Percentiles rank a stretch among this genome's conserved stretches.
These are phyloP conservation scores for Polydrusus tereticollis DNA, from an alignment of 2,888 invertebrate genomes.

Conservation along the genomic window DNA sequence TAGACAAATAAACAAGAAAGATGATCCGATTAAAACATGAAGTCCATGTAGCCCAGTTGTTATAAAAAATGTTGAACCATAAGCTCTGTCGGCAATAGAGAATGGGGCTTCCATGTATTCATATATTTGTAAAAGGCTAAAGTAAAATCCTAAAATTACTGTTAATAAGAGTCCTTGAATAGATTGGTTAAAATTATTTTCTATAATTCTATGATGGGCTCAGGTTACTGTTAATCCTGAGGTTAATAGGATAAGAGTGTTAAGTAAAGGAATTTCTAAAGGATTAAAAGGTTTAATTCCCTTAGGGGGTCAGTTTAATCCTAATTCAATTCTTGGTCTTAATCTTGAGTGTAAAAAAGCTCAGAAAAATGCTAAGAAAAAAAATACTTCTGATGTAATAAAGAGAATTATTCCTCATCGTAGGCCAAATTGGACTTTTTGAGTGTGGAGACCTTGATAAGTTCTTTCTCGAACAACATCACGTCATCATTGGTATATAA, in stretches of 20 bases:
- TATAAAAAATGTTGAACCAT: constrained; percentile 79
- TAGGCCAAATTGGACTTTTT: constrained; percentile 71
- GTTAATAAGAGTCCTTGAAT: constrained; percentile 70
- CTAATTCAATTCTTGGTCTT: constrained; percentile 72
- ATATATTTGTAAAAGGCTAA: constrained; percentile 75
- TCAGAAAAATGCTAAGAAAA: constrained; percentile 74
- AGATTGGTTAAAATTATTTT: constrained; percentile 68
- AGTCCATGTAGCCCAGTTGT: constrained; percentile 83
- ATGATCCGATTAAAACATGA: constrained; percentile 77
- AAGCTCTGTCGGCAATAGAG: constrained; percentile 73
- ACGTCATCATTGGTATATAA: constrained; percentile 79
- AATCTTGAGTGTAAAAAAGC: constrained; percentile 72
- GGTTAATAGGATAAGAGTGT: constrained; percentile 79
- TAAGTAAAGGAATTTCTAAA: constrained; percentile 78
- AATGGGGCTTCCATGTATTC: constrained; percentile 78
- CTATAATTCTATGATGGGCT: constrained; percentile 72
- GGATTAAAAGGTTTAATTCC: constrained; percentile 76
- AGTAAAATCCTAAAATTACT: constrained; percentile 74
- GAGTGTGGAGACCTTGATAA: constrained; percentile 76
- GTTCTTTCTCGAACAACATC: constrained; percentile 78
- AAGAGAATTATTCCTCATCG: constrained; percentile 81
- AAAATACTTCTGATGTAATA: constrained; percentile 79
- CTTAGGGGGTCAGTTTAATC: constrained; percentile 75
- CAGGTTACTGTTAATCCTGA: constrained; percentile 79
- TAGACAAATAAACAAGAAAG: constrained; percentile 70